These are phyloP conservation scores for Drosophila seguyi DNA, from an alignment of 1,140 invertebrate species.

Conservation along the genomic window DNA sequence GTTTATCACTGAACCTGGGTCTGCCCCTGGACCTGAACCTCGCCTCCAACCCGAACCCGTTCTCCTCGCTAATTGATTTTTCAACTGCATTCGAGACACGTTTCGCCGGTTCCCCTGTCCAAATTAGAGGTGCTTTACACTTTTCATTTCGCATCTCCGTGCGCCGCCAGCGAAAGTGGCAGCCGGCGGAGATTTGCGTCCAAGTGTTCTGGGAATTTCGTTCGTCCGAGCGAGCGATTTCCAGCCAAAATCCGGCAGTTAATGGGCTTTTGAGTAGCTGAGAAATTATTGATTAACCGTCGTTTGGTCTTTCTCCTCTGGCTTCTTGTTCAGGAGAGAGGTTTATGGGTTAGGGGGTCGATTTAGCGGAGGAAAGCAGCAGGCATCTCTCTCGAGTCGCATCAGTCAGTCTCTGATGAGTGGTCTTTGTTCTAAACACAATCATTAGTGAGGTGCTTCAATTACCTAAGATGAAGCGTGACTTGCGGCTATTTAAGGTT, in stretches of 20 bases:
- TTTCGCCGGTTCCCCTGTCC: conserved; percentile 36
- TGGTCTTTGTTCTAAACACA: conserved; percentile 37
- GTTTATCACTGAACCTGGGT: conserved; percentile 63
- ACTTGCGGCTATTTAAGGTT: conserved; percentile 49
- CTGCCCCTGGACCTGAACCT: conserved; percentile 3
- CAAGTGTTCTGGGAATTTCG: conserved; percentile 37
- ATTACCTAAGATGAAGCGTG: conserved; percentile 44
- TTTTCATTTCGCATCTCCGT: conserved; percentile 67
- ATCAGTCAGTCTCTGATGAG: conserved; percentile 28
- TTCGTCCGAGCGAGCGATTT: conserved; percentile 3
- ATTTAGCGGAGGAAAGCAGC: conserved; percentile 31
- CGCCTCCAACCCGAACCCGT: conserved; percentile 23
- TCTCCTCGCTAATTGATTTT: conserved; percentile 70
- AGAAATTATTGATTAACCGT: conserved; percentile 69
- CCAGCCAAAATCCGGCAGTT: conserved; percentile 39
- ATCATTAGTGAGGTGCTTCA: conserved; percentile 39
- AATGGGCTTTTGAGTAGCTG: conserved; percentile 75
- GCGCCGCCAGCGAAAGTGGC: conserved; percentile 70
- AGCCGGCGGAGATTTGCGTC: conserved; percentile 20
- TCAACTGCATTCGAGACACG: conserved; percentile 47
- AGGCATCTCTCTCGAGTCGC: conserved; percentile 16
- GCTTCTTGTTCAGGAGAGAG: not conserved
- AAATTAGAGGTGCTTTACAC: conserved; percentile 70
- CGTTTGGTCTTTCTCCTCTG: conserved; percentile 9
- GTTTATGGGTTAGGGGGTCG: conserved; percentile 60